These are phyloP conservation scores for Cryptocheilus praepositus DNA, from an alignment of 2,888 invertebrate species.

Conservation along the genomic window DNA sequence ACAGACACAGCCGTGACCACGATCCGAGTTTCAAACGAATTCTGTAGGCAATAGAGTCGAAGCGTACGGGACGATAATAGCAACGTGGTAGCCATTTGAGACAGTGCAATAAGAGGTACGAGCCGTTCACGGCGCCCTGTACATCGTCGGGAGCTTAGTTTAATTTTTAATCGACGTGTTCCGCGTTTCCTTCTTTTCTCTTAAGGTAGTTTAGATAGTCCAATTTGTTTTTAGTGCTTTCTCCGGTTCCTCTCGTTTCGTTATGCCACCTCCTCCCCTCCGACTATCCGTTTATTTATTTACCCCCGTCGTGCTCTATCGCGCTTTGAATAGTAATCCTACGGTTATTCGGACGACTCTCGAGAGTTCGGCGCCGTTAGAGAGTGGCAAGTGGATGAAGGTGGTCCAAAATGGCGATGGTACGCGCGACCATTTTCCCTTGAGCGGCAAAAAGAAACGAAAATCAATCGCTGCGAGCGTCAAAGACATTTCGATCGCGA, in stretches of 20 bases:
- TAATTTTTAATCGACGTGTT: conserved; percentile 32
- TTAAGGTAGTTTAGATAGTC: conserved; percentile 26
- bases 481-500: no score
- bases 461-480: no score
- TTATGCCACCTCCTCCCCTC: conserved; percentile 16
- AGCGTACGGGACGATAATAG: conserved; percentile 47
- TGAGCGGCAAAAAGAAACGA: not conserved
- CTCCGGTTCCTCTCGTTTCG: conserved; percentile 15
- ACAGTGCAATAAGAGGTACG: conserved; percentile 57
- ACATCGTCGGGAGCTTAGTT: conserved; percentile 11
- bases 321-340: conserved; percentile 1
- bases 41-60: conserved; percentile 37
- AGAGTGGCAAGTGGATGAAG: not conserved
- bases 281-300: conserved; percentile 39
- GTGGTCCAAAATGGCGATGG: not conserved
- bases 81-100: conserved; percentile 57
- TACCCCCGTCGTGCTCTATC: conserved; percentile 20
- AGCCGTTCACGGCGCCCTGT: no score
- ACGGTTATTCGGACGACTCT: no score
- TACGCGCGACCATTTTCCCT: conserved; percentile 3
- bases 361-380: no score
- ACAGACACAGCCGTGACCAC: no score
- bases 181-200: no score
- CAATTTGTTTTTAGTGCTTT: conserved; percentile 21
- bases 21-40: conserved; percentile 18